Evolutionary conservation across 2,797 vertebrate species (phyloP).

Genomic region (Parambassis ranga): DNA sequence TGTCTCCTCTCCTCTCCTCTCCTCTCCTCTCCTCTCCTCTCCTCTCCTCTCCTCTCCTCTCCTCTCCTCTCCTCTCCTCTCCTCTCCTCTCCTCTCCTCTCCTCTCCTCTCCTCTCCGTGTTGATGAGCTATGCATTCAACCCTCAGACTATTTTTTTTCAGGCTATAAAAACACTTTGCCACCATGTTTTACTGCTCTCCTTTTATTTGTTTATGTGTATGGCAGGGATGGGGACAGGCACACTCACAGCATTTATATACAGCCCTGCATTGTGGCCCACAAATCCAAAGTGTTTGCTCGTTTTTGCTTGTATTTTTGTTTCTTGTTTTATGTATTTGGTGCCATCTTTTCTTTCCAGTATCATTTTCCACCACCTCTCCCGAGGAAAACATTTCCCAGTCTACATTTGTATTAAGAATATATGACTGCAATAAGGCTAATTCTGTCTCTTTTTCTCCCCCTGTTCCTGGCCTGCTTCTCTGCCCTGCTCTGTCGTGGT

Average conservation of each 20-base stretch:
- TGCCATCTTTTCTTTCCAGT: slow-evolving; percentile 8
- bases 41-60: too few species aligned
- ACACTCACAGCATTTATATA: slow-evolving; percentile 25
- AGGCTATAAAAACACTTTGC: slow-evolving; percentile 39
- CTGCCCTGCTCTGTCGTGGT: too few species aligned
- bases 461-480: slow-evolving; percentile 8
- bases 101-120: background rate
- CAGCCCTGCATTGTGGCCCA: slow-evolving; percentile 13
- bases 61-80: background rate
- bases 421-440: slow-evolving; percentile 35
- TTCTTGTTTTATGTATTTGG: slow-evolving; percentile 26
- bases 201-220: slow-evolving; percentile 48
- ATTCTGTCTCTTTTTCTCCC: slow-evolving; percentile 42
- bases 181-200: slow-evolving; percentile 36
- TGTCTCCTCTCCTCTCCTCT: background rate
- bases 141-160: slow-evolving; percentile 35
- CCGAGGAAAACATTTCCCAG: slow-evolving; percentile 12
- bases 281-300: slow-evolving; percentile 26
- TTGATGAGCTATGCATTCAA: slow-evolving; percentile 36
- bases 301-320: slow-evolving; percentile 17
- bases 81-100: background rate
- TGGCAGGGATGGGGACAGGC: slow-evolving; percentile 1
- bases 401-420: slow-evolving; percentile 28
- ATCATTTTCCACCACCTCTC: background rate
- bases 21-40: too few species aligned